Conservation (phyloP, 2,888 invertebrate species). For the Serrognathus titanus region DNA sequence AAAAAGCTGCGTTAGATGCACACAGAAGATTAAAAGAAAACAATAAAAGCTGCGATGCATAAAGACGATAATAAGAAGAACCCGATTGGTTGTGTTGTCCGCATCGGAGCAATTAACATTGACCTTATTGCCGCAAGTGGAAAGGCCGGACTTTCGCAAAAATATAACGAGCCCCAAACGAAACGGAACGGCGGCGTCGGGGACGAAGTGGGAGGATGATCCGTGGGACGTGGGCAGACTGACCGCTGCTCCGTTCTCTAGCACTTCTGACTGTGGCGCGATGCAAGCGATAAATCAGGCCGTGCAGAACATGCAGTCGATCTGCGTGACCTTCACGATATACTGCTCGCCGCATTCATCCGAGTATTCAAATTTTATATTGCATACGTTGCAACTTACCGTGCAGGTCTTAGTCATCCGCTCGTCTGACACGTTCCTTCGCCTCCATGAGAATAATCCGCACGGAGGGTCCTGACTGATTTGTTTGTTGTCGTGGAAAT, state of each 20-base stretch:
- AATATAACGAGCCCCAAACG: conserved; percentile 30
- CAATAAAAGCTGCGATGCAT: conserved; percentile 28
- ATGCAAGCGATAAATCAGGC: conserved; percentile 74
- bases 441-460: too few relatives aligned
- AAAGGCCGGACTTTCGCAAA: conserved; percentile 47
- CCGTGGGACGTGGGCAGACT: conserved; percentile 1
- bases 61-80: conserved; percentile 24
- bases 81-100: conserved; percentile 28
- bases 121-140: conserved; percentile 35
- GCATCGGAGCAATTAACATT: conserved; percentile 36
- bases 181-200: conserved; percentile 4
- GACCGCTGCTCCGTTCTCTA: not conserved
- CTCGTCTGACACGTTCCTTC: not conserved
- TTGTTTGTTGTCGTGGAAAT: not conserved
- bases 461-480: too few relatives aligned
- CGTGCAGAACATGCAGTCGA: conserved; percentile 66
- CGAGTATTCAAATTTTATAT: conserved; percentile 29
- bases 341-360: conserved; percentile 54
- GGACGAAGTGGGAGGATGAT: conserved; percentile 6
- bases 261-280: conserved; percentile 19
- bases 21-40: conserved; percentile 16
- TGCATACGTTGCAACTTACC: too few relatives aligned
- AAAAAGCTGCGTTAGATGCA: conserved; percentile 11
- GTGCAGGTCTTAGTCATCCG: too few relatives aligned
- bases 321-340: conserved; percentile 52